A percentile compares a stretch with the other conserved stretches of the same genome.
Conservation (phyloP, 92 coral and sea anemone species). For the Heliopora coerulea region DNA sequence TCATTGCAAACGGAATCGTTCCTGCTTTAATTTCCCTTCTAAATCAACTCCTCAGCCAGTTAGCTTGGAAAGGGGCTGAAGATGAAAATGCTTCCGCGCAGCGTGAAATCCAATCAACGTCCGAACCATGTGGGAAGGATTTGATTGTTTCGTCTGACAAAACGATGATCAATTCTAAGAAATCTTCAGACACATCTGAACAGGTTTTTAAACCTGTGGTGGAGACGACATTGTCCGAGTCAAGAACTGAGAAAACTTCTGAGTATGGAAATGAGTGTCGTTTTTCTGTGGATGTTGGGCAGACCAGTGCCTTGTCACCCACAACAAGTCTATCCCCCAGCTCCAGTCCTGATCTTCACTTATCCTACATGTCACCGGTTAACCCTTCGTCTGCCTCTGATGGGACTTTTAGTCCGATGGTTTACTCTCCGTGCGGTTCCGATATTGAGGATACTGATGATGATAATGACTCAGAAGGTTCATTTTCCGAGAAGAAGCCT, state of each 20-base stretch:
- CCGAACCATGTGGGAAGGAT: background rate
- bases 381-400: background rate
- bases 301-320: slow-evolving; percentile 2
- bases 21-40: slow-evolving; percentile 64
- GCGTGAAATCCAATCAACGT: background rate
- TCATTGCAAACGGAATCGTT: slow-evolving; percentile 68
- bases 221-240: background rate
- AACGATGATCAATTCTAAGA: background rate
- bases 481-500: background rate
- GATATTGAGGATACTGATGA: slow-evolving; percentile 12
- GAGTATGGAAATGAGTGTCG: background rate
- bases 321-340: slow-evolving; percentile 17
- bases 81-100: background rate
- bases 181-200: background rate
- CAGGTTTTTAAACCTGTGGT: background rate
- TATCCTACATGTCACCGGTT: slow-evolving; percentile 5
- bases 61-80: background rate
- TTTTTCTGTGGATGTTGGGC: background rate
- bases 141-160: background rate
- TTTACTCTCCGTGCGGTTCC: slow-evolving; percentile 39
- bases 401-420: slow-evolving; percentile 27
- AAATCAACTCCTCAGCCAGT: slow-evolving; percentile 50
- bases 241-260: background rate
- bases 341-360: slow-evolving; percentile 26
- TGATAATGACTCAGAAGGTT: background rate